Base-by-base conservation (phyloP, 2,888 invertebrate species). In the Meteorus colon region DNA sequence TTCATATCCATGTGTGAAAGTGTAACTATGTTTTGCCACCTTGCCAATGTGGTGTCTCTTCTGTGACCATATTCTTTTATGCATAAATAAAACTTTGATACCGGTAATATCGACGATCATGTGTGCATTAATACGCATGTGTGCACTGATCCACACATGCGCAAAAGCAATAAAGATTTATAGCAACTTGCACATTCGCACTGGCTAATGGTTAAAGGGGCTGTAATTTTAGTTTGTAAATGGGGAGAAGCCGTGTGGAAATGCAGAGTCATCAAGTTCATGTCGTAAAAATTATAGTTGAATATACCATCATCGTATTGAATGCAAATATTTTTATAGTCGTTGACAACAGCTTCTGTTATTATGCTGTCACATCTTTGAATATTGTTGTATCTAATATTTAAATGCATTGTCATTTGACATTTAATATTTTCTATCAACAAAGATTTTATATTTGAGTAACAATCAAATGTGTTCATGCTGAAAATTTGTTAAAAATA, bases 161-260 rank as follows among this genome's bases (percentile, higher is more conserved):
- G 31, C 31, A 31, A 6, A 62, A 62, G 62, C 27, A 62, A 62
- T 62, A 31, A 62, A 62, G 31, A 16, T 60, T 12, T 16, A 31
- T 12, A 62, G 62, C 16, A 62, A 62, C 27, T 62, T 31, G 16
- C 62, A 62, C 62, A 31, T 16, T 31, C 31, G 41, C 41, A 62
- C 27, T 14, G 62, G 16, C 4, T 29, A 62, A 31, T 62, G 62
- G 62, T 31, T 31, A 62, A 62, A 27, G 16, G 29, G 37, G 16
- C 12, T 34, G 37, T 37, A 65, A 65, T 19, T 65, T 65, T 41
- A 34, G 55, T 65, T 65, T 41, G 16, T 24, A 29, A 19, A 65
- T 41, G 34, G 19, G 41, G n/a, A 6, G 31, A 34, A 63, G 5
- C n/a, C 63, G 34, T 63, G 31, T 37, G 41, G 65, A 41, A 65